Evolutionary conservation across 64 coral and sea anemone genomes (phyloP), one percentile per base, ranked within the genome.

Genomic region (Cladopsammia gracilis): DNA sequence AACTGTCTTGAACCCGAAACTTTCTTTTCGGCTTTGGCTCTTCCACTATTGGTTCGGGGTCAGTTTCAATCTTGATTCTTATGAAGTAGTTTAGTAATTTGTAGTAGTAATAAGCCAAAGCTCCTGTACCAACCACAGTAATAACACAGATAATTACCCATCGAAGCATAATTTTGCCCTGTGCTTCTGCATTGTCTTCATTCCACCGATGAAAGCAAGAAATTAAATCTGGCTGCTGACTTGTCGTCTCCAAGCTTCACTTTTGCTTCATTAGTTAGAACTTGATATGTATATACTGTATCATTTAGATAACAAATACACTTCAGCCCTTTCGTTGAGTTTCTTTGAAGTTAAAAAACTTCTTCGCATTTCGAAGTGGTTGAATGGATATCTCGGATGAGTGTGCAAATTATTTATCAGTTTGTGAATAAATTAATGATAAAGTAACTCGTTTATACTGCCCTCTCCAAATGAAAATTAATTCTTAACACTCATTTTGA

Each of bases 71-170:
- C 54, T 82, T 60, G 24, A 61, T 61, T 82, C 58, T 61, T 9
- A 82, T 82, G 34, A 64, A 82, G 16, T 62, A 82, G 24, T 82
- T 82, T 10, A 82, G 43, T 5, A 82, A 26, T 42, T 82, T 82
- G 78, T 82, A 82, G 25, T 82, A 82, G 25, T 12, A 82, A 42
- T 82, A 82, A n/a, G 78, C 78, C 12, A 82, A 13, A 82, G 18
- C 26, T 47, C 78, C 78, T 6, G 78, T 62, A 10, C 57, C 58
- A 34, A 64, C 13, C 34, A 64, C 25, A n/a, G 78, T 82, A 44
- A 64, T 13, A 82, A 34, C 42, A 43, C 26, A 15, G 34, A 82
- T 46, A 3, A 82, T 58, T 9, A 82, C 10, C 78, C 78, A 82
- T 44, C 15, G 26, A 79, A 61, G 51, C 76, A 79, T 58, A 72